These are phyloP conservation scores for Ephialtes manifestator DNA, from an alignment of 2,888 invertebrate genomes.

Conservation along the genomic window DNA sequence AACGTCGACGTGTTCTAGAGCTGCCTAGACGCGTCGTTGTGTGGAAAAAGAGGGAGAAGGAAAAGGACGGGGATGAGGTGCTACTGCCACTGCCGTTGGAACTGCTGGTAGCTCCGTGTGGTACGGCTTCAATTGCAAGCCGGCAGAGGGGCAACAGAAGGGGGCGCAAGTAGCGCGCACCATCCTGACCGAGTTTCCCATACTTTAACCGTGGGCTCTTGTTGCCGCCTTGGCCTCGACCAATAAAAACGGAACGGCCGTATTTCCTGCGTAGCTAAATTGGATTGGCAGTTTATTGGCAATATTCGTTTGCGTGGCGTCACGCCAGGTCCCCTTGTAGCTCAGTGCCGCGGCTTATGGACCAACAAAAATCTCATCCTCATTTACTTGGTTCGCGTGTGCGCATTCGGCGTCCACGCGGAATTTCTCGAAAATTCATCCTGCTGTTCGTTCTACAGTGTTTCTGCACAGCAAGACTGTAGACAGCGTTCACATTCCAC, in stretches of 20 bases:
- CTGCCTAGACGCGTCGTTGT: background rate
- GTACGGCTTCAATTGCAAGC: constrained; percentile 64
- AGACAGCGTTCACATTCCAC: too few relatives aligned
- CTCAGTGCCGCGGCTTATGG: constrained; percentile 22
- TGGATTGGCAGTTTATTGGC: constrained; percentile 85
- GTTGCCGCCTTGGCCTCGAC: constrained; percentile 38
- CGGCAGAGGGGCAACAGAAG: constrained; percentile 50
- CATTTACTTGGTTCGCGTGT: background rate
- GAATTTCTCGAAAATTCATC: background rate
- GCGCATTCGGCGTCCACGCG: background rate
- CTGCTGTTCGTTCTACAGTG: background rate
- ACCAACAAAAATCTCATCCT: constrained; percentile 76
- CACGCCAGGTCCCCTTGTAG: constrained; percentile 79
- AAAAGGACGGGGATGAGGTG: constrained; percentile 21
- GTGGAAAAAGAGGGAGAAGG: background rate
- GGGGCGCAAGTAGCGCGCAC: constrained; percentile 27
- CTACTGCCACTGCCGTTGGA: constrained; percentile 59
- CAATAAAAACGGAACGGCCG: constrained; percentile 79
- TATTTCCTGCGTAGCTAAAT: constrained; percentile 84
- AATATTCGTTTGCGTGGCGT: constrained; percentile 85
- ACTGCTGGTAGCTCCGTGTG: constrained; percentile 59
- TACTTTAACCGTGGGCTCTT: constrained; percentile 25
- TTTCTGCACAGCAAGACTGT: too few relatives aligned
- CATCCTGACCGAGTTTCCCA: constrained; percentile 37
- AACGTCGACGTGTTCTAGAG: constrained; percentile 26